phyloP scores from a whole-genome alignment of 2,888 invertebrate species.

The Itoplectis maculator region DNA sequence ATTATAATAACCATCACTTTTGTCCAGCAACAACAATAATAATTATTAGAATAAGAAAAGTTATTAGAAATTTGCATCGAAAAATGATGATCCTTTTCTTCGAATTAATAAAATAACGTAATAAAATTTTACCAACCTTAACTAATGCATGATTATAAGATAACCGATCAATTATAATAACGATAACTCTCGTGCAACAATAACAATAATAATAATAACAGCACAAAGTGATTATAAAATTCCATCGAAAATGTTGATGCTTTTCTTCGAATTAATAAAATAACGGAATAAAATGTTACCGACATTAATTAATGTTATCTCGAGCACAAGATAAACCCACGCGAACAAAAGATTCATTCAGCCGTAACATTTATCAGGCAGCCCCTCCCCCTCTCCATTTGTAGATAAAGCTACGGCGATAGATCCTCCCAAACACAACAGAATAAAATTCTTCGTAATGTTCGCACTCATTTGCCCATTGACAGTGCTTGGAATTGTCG shows the following conservation, averaged over 20 bases:
- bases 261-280: neutral
- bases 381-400: slow-evolving; percentile 5
- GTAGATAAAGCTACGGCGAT: slow-evolving; percentile 9
- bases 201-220: neutral
- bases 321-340: slow-evolving; percentile 17
- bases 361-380: slow-evolving; percentile 4
- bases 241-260: neutral
- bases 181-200: neutral
- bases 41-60: neutral
- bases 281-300: neutral
- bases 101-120: too few species aligned
- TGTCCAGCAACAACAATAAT: neutral
- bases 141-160: too few species aligned
- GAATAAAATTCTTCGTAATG: neutral
- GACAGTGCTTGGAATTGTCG: neutral
- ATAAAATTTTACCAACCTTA: too few species aligned
- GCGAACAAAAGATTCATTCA: slow-evolving; percentile 17
- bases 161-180: neutral
- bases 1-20: neutral
- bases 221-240: neutral
- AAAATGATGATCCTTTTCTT: neutral
- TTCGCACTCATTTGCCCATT: neutral
- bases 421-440: neutral
- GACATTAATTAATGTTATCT: slow-evolving; percentile 11
- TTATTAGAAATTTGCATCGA: neutral